Percentiles rank a stretch among this genome's conserved stretches.
Evolutionary conservation across 2,888 invertebrate genomes (phyloP).

Genomic region (Meghimatium bilineatum): DNA sequence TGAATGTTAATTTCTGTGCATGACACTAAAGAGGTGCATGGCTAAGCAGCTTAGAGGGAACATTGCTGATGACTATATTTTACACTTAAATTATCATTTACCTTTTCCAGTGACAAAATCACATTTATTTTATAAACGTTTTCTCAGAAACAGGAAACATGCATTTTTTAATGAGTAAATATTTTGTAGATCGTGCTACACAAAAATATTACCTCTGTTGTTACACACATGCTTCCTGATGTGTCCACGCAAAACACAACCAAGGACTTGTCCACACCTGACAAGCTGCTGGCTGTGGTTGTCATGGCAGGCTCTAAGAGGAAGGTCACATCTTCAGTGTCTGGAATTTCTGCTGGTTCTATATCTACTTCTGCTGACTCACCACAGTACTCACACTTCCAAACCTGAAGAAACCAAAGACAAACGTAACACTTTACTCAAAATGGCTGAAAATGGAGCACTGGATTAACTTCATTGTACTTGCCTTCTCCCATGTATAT

Average conservation of each 20-base stretch:
- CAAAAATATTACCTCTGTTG: constrained; percentile 67
- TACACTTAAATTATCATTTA: too few relatives aligned
- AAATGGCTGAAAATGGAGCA: too few relatives aligned
- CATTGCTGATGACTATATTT: too few relatives aligned
- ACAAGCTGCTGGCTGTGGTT: constrained; percentile 66
- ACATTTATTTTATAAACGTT: not conserved
- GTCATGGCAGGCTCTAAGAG: constrained; percentile 72
- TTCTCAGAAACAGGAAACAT: not conserved
- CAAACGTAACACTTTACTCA: not conserved
- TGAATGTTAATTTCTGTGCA: too few relatives aligned
- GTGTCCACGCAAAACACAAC: constrained; percentile 76
- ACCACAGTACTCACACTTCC: constrained; percentile 75
- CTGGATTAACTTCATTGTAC: too few relatives aligned
- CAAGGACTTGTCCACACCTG: constrained; percentile 69
- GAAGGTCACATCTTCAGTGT: constrained; percentile 71
- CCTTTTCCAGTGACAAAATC: not conserved
- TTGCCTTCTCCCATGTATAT: too few relatives aligned
- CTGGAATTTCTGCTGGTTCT: constrained; percentile 72
- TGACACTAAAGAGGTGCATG: too few relatives aligned
- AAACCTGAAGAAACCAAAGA: constrained; percentile 59
- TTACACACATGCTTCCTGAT: constrained; percentile 77
- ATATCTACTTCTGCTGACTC: constrained; percentile 66
- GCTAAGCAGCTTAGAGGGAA: too few relatives aligned
- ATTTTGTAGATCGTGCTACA: not conserved
- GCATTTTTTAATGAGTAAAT: not conserved